Base-by-base conservation (phyloP, 2,113 vertebrate species). In the Delphinus delphis region DNA sequence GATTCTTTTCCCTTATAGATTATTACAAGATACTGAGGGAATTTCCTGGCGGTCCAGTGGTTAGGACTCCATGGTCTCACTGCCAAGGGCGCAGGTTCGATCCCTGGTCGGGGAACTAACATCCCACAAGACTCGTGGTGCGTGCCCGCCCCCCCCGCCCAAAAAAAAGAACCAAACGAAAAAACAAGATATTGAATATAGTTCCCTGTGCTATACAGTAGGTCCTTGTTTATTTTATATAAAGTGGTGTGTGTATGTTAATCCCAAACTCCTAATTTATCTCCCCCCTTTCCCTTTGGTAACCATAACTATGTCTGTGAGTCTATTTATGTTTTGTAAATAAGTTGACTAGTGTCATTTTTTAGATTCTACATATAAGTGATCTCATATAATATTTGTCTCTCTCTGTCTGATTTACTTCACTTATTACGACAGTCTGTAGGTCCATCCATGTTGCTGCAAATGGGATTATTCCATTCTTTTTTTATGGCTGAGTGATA, bases 51-150 rank as follows among this genome's bases (percentile, higher is more conserved):
- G 28, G 41, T 31, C 41, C 26, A 47, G 9, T 5, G 41, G 14
- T 74, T n/a, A 74, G 25, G 41, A 28, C 71, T 74, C 71, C 44
- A 8, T 31, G 41, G 8, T 26, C 28, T 74, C 71, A 47, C 71
- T 47, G 8, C 41, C 3, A 74, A 5, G 15, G 41, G 25, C 0
- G 0, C 41, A 44, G 25, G 71, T 28, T 74, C 71, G 26, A 44
- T 74, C 25, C 38, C 71, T 74, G 41, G 25, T 28, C 41, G 17
- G 41, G 25, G 25, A 44, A 28, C 71, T 28, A 74, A 74, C 1
- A 74, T 44, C 25, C 38, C 71, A 74, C 25, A 28, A 44, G 38
- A 38, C 41, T 44, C 0, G 38, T 44, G 38, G 17, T 38, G 13
- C 38, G 9, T 44, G 50, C 50, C 50, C 14, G 14, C 50, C 14